A percentile compares a stretch with the other conserved stretches of the same genome.
Evolutionary conservation across 2,888 invertebrate genomes (phyloP).

Genomic region (Chironomus riparius): DNA sequence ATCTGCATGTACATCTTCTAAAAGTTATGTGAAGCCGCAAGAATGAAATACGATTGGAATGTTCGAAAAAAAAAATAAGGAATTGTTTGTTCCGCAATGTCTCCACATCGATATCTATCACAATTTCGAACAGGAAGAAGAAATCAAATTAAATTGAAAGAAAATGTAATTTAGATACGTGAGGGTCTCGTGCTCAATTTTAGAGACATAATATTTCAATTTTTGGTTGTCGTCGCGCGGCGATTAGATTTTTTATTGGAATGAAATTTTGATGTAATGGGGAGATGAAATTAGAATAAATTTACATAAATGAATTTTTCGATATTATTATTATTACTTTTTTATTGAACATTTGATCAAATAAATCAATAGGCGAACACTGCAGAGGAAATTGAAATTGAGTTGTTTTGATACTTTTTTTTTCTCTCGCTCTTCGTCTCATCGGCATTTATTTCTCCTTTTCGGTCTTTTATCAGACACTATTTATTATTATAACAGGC

Average conservation of each 20-base stretch:
- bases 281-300: constrained; percentile 1
- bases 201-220: constrained; percentile 7
- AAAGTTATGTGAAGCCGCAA: no score
- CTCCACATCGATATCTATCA: not conserved
- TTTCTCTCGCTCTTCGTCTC: not conserved
- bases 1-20: no score
- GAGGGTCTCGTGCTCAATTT: not conserved
- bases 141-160: not conserved
- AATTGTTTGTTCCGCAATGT: not conserved
- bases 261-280: not conserved
- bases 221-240: not conserved
- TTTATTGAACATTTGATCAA: constrained; percentile 10
- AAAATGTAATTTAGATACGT: not conserved
- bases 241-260: not conserved
- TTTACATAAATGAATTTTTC: constrained; percentile 9
- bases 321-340: not conserved
- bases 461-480: constrained; percentile 18
- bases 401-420: constrained; percentile 19
- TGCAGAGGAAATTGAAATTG: constrained; percentile 14
- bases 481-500: constrained; percentile 22
- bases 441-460: not conserved
- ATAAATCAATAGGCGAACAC: constrained; percentile 17
- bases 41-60: no score
- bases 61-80: not conserved
- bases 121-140: not conserved